Evolutionary conservation across 1,140 invertebrate genomes (phyloP).

Genomic region (Brachionus calyciflorus): DNA sequence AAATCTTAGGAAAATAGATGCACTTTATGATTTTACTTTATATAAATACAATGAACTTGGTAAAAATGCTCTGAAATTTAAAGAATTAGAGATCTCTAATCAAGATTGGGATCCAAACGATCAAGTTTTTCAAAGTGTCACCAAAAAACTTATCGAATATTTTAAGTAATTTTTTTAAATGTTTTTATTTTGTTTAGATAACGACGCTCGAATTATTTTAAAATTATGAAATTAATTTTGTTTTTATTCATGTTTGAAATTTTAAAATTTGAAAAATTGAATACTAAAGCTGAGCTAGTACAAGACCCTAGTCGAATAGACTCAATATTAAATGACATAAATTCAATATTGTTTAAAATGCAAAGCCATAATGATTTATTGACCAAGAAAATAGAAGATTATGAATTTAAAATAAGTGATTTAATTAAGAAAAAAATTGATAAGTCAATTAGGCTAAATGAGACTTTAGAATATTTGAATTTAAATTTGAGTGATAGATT

Average conservation of each 20-base stretch:
- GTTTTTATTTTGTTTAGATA: conserved; percentile 10
- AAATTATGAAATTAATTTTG: conserved; percentile 4
- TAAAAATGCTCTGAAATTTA: not conserved
- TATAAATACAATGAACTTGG: not conserved
- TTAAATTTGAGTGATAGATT: not conserved
- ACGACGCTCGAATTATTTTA: conserved; percentile 26
- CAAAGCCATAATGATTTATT: no score
- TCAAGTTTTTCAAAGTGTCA: not conserved
- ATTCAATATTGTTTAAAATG: no score
- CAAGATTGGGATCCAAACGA: not conserved
- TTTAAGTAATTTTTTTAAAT: conserved; percentile 8
- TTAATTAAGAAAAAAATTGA: no score
- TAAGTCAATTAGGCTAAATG: no score
- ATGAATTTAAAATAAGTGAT: no score
- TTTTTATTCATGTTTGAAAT: no score
- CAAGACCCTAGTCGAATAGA: no score
- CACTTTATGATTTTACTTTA: not conserved
- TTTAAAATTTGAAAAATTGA: no score
- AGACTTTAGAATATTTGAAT: no score
- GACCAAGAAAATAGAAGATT: no score
- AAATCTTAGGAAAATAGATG: not conserved
- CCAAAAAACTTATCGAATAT: not conserved
- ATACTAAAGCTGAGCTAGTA: no score
- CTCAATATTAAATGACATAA: no score
- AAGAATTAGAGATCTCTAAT: not conserved